phyloP scores from a whole-genome alignment of 1,140 invertebrate genomes.

The Glomeris maerens region DNA sequence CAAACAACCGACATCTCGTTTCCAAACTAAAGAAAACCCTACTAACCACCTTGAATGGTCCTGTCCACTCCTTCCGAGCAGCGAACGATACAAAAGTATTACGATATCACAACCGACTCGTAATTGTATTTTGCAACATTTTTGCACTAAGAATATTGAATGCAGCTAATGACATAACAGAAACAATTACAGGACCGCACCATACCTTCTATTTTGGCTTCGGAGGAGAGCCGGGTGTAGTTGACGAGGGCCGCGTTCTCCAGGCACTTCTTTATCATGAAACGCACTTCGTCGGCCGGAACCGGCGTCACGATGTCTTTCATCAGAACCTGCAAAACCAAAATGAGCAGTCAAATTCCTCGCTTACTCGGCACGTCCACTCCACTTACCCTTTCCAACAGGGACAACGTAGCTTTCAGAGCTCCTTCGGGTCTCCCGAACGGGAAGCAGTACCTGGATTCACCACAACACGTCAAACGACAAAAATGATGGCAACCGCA shows the following conservation, averaged over 20 bases:
- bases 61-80: no score
- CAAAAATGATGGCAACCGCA: constrained; percentile 2
- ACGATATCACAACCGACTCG: no score
- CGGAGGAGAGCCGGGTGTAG: constrained; percentile 87
- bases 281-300: constrained; percentile 85
- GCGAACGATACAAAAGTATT: no score
- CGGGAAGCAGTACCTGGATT: constrained; percentile 81
- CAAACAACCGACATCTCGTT: no score
- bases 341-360: neutral
- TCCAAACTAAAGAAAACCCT: no score
- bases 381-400: constrained; percentile 69
- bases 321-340: constrained; percentile 62
- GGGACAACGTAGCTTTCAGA: constrained; percentile 85
- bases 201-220: constrained; percentile 92
- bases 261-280: constrained; percentile 89
- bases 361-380: neutral
- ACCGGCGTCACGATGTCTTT: constrained; percentile 98
- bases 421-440: constrained; percentile 96
- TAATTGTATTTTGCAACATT: no score
- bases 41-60: no score
- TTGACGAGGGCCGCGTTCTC: constrained; percentile 97
- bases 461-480: constrained; percentile 3
- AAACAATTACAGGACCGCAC: neutral
- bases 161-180: no score
- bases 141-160: no score